Evolutionary conservation across 1,140 invertebrate species (phyloP), one percentile per base, ranked within the genome.

Genomic region (Atta texana): DNA sequence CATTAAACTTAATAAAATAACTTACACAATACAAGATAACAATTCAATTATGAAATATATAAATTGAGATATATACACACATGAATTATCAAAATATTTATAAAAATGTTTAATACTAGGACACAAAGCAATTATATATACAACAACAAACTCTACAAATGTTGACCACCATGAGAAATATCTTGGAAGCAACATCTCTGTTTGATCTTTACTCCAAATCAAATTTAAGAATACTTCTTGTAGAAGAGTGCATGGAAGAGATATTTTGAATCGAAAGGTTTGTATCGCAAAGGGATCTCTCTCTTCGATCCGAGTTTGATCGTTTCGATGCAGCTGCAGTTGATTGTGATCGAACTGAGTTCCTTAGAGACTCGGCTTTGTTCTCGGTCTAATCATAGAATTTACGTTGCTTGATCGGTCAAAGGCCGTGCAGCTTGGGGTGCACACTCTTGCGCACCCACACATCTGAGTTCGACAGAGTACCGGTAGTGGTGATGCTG

Each of bases 321-420:
- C 82, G 74, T 86, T 44, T 68, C 55, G 31, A n/a, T 34, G 64
- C 64, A 55, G 71, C 55, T 72, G 80, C 76, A 86, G 55, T 69
- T 61, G 86, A 86, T 89, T 85, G 51, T 53, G 74, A 86, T 86
- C 75, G 63, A 87, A 6, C 21, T 14, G 53, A 68, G 78, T 78
- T 87, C 87, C 89, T 90, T 90, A 89, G 89, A 77, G 85, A 71
- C 59, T 75, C 28, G 39, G 85, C 92, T 92, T 91, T 92, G 90
- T 92, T 91, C 87, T 80, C 85, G 69, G 77, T 59, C 89, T 89
- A 92, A 92, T 92, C 92, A 92, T 64, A 87, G 88, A 92, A 92
- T 91, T 92, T 92, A 92, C 85, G 87, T 87, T 91, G 88, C 88
- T 91, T 85, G 89, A 90, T 87, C 88, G 92, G 86, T 92, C 92